These are phyloP conservation scores for Carassius auratus DNA, from an alignment of 2,113 vertebrate genomes.

Conservation along the genomic window DNA sequence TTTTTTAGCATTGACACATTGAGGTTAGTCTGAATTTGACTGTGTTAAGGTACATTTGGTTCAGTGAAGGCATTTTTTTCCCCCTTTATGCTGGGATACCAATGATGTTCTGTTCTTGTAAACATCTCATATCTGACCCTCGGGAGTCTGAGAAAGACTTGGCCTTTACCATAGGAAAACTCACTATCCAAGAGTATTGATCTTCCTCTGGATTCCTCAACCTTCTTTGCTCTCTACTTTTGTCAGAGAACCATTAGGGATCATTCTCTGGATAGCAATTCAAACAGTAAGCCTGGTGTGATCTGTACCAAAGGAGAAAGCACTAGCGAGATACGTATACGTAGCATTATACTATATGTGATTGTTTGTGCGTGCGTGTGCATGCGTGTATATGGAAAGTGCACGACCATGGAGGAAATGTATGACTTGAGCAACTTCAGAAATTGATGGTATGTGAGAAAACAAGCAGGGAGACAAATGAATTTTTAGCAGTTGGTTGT, in stretches of 20 bases:
- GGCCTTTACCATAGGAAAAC: conserved; percentile 25
- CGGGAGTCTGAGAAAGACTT: conserved; percentile 5
- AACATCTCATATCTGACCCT: conserved; percentile 39
- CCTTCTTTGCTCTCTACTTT: conserved; percentile 17
- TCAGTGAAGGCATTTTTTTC: not conserved
- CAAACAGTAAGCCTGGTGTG: not conserved
- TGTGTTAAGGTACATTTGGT: not conserved
- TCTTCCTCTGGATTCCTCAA: conserved; percentile 33
- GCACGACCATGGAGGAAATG: conserved; percentile 45
- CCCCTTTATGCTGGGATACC: not conserved
- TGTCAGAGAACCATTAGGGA: conserved; percentile 42
- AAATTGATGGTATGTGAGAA: conserved; percentile 75
- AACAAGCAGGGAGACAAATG: conserved; percentile 62
- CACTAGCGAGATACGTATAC: conserved; percentile 19
- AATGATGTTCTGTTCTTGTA: conserved; percentile 17
- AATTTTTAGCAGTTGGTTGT: conserved; percentile 69
- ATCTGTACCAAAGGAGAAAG: conserved; percentile 45
- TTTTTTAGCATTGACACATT: not conserved
- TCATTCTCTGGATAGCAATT: conserved; percentile 31
- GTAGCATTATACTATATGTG: not conserved
- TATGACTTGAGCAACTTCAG: conserved; percentile 68
- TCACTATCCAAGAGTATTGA: conserved; percentile 35
- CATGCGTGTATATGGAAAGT: conserved; percentile 18
- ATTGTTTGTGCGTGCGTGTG: not conserved
- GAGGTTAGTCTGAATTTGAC: not conserved